These are phyloP conservation scores for Ceyx cyanopectus DNA, from an alignment of 2,113 vertebrate genomes.

Conservation along the genomic window DNA sequence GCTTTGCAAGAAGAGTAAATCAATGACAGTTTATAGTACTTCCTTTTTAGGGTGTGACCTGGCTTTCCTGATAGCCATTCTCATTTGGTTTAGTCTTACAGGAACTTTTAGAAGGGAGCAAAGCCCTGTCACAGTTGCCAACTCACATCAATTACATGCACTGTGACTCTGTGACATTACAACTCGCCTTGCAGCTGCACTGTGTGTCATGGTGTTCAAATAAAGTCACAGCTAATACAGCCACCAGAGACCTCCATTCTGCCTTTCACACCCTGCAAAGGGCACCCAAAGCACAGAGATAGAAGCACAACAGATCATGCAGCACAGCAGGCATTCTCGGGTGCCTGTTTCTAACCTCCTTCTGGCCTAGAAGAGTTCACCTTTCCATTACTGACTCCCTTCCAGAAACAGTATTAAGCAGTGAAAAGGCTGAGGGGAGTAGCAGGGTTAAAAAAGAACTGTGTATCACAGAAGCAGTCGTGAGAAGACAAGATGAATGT, in stretches of 20 bases:
- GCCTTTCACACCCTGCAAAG: not conserved
- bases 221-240: not conserved
- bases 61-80: not conserved
- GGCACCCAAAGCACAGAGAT: not conserved
- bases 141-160: not conserved
- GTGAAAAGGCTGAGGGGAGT: not conserved
- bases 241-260: accelerated
- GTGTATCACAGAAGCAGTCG: not conserved
- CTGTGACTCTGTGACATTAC: accelerated
- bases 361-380: not conserved
- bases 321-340: accelerated
- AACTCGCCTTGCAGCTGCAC: accelerated
- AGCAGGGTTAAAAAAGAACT: not conserved
- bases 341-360: not conserved
- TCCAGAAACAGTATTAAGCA: not conserved
- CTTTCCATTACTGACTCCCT: not conserved
- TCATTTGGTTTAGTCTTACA: not conserved
- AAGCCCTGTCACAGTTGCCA: not conserved
- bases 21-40: not conserved
- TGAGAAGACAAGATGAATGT: not conserved
- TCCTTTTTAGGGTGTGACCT: not conserved
- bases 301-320: not conserved
- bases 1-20: not conserved
- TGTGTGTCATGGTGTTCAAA: not conserved
- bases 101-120: not conserved